Evolutionary conservation across 2,888 invertebrate species (phyloP).

Genomic region (Malacosoma neustria): DNA sequence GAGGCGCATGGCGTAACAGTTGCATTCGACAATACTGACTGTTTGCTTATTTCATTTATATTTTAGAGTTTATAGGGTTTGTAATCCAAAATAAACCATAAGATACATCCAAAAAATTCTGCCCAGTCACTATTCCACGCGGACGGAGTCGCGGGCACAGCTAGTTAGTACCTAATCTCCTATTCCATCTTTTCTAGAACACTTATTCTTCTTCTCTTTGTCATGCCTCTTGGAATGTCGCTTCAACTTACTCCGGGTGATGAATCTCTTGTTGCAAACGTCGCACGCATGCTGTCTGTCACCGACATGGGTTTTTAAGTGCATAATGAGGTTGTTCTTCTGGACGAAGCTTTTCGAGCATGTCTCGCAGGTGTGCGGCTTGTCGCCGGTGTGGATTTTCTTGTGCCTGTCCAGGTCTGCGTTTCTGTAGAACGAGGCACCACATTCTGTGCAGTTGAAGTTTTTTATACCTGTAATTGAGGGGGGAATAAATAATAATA

Average conservation of each 20-base stretch:
- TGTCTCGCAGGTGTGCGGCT: constrained; percentile 26
- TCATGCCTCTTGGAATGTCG: background rate
- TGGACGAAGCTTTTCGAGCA: constrained; percentile 31
- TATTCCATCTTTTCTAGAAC: background rate
- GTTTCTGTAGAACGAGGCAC: background rate
- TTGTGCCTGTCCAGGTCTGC: background rate
- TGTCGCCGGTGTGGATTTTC: constrained; percentile 24
- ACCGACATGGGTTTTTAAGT: constrained; percentile 27
- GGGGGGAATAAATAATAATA: no score
- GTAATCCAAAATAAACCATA: no score
- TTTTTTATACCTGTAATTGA: background rate
- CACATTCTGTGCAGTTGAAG: background rate
- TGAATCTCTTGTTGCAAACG: background rate
- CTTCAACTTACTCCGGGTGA: background rate
- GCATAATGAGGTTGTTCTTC: constrained; percentile 31
- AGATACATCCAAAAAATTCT: no score
- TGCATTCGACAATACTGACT: no score
- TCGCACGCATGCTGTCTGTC: background rate
- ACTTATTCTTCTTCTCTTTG: constrained; percentile 8
- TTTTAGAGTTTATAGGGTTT: no score
- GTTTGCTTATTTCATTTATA: no score
- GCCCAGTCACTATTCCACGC: no score
- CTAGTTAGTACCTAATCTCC: no score
- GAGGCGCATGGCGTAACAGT: no score
- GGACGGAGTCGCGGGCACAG: no score